Evolutionary conservation across 2,797 vertebrate species (phyloP).

Genomic region (Synaphobranchus kaupii): DNA sequence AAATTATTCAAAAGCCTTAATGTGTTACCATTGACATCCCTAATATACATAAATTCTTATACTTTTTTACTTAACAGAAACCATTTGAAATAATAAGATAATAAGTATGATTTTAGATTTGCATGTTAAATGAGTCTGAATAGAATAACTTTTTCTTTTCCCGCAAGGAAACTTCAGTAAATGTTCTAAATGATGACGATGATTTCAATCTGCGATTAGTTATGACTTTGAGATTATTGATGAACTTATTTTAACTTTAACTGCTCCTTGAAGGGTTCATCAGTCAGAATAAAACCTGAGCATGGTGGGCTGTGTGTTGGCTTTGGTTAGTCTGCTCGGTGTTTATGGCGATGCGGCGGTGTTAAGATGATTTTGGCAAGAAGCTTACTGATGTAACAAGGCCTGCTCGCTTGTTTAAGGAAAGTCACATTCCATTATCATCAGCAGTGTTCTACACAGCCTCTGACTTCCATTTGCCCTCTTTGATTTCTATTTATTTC

Average conservation of each 20-base stretch:
- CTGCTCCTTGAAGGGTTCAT: too few species aligned
- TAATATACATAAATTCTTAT: neutral
- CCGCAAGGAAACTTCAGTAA: too few species aligned
- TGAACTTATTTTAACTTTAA: too few species aligned
- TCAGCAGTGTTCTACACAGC: too few species aligned
- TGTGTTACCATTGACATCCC: neutral
- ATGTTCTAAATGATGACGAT: neutral
- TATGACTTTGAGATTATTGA: neutral
- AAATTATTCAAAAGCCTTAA: too few species aligned
- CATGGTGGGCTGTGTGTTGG: neutral
- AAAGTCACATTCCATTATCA: too few species aligned
- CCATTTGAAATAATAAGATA: too few species aligned
- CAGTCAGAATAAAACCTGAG: too few species aligned
- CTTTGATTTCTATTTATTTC: neutral
- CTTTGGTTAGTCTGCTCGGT: neutral
- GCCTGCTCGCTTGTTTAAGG: neutral
- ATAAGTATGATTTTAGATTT: neutral
- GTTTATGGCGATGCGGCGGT: neutral
- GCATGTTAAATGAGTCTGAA: neutral
- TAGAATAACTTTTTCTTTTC: too few species aligned
- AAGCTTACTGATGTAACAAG: neutral
- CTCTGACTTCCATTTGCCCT: too few species aligned
- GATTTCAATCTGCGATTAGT: neutral
- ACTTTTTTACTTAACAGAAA: neutral
- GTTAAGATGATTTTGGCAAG: neutral